Conservation (phyloP, 2,888 invertebrate genomes). For the Drosophila nr. fundita region DNA sequence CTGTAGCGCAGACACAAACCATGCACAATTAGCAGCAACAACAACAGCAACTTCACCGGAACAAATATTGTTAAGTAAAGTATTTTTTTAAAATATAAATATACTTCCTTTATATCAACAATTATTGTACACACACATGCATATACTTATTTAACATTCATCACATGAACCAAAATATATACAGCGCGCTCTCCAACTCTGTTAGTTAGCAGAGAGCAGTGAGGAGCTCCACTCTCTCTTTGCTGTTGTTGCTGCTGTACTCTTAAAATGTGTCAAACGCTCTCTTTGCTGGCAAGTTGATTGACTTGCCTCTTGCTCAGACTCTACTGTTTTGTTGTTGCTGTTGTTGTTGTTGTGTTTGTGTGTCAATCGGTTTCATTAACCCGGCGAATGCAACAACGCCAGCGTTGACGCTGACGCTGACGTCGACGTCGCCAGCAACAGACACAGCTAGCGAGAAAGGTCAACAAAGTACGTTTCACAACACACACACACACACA, state of each 20-base stretch:
- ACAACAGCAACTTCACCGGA: neutral
- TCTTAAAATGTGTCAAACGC: conserved; percentile 7
- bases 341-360: conserved; percentile 50
- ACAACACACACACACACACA: conserved; percentile 39
- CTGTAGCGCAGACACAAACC: conserved; percentile 23
- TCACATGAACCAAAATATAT: neutral
- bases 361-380: conserved; percentile 85
- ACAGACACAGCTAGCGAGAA: conserved; percentile 52
- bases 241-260: conserved; percentile 6
- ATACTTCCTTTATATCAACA: neutral
- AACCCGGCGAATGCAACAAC: conserved; percentile 77
- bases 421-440: conserved; percentile 22
- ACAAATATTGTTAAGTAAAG: conserved; percentile 1
- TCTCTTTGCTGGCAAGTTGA: conserved; percentile 28
- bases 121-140: no score
- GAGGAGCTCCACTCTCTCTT: conserved; percentile 19
- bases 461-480: conserved; percentile 81
- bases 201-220: conserved; percentile 1
- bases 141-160: neutral
- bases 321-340: conserved; percentile 46
- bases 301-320: conserved; percentile 32
- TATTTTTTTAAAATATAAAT: neutral
- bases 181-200: neutral
- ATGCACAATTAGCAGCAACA: neutral
- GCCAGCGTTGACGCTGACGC: conserved; percentile 13